These are phyloP conservation scores for Caloenas nicobarica DNA, from an alignment of 2,113 vertebrate species.

Conservation along the genomic window DNA sequence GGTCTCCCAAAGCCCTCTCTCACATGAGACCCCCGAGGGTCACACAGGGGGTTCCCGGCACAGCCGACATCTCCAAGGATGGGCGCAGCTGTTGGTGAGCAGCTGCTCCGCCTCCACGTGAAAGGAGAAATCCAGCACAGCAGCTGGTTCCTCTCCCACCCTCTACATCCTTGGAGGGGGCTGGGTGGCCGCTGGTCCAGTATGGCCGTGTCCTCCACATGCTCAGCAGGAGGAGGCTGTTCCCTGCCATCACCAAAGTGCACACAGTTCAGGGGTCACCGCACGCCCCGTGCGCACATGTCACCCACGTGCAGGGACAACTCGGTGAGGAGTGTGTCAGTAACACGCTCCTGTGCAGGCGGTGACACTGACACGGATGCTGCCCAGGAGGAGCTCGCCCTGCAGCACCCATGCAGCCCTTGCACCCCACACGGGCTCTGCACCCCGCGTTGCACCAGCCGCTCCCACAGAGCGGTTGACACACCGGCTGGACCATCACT, in stretches of 20 bases:
- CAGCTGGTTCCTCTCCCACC: background rate
- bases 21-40: fast-evolving
- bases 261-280: background rate
- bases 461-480: background rate
- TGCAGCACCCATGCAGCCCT: background rate
- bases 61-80: background rate
- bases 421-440: background rate
- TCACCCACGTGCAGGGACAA: background rate
- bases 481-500: background rate
- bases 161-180: background rate
- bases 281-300: fast-evolving
- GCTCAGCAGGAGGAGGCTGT: background rate
- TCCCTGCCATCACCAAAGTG: background rate
- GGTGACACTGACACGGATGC: fast-evolving
- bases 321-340: background rate
- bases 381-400: background rate
- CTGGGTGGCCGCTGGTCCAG: background rate
- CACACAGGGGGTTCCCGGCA: fast-evolving
- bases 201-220: fast-evolving
- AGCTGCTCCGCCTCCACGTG: fast-evolving
- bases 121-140: background rate
- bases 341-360: background rate
- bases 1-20: background rate
- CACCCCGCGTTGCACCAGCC: background rate
- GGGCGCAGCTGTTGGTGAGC: background rate